Evolutionary conservation across 2,888 invertebrate genomes (phyloP), one percentile per base, ranked within the genome.

Genomic region (Ochlodes sylvanus): DNA sequence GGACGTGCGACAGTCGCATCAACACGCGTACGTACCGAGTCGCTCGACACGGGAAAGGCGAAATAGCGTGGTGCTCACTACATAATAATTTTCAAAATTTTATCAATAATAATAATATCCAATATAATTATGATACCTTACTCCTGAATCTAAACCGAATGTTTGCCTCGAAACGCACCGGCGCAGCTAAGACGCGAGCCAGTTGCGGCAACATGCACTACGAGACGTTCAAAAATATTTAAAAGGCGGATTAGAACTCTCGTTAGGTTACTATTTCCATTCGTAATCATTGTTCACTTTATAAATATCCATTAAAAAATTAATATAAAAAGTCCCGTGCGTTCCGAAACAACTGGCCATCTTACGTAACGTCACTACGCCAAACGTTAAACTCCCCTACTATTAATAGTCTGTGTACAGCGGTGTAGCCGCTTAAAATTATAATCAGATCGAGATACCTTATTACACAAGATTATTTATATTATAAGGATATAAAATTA

Each of bases 51-150:
- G 66, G 83, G 84, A 89, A 89, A 90, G 90, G 90, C 91, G 88
- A 88, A 84, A 88, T 79, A 87, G 87, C 87, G 81, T 84, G 89
- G 89, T 85, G 84, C 86, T 80, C 74, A 79, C 89, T 90, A 90
- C 85, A 82, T 83, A 82, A 72, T 60, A 66, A 66, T 42, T 66
- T 60, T 66, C 58, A 52, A 66, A 67, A 67, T 41, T 14, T 67
- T 67, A 65, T 56, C 63, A 64, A 55, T 70, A 69, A 61, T 70
- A 69, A 61, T 62, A 65, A 67, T 56, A 64, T 64, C 67, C 68
- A 50, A 65, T 63, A 69, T 56, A 34, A 56, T 60, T 63, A 60
- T 63, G 27, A 69, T 63, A 69, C 63, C 66, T 70, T 66, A 56
- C 61, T 38, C 60, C 42, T n/a, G 32, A 44, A 47, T 17, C 52